Percentiles rank a stretch among this genome's conserved stretches.
Evolutionary conservation across 1,140 invertebrate species (phyloP).

Genomic region (Ceratina japonica): DNA sequence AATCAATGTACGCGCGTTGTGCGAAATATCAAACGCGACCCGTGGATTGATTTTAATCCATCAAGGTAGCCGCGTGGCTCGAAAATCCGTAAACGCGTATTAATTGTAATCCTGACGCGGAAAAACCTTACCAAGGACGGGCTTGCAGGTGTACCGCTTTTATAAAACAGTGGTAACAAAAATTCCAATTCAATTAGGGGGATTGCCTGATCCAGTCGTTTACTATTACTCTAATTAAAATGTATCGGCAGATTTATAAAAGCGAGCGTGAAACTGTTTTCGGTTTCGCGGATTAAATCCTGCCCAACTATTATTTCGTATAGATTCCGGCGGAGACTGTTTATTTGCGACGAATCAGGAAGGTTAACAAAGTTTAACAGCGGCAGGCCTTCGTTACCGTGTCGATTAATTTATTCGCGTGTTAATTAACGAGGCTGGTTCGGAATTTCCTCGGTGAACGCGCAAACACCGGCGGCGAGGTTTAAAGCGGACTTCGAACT

Average conservation of each 20-base stretch:
- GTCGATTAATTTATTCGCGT: conserved; percentile 48
- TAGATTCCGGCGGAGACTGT: too few species aligned
- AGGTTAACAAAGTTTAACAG: neutral
- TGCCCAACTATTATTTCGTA: too few species aligned
- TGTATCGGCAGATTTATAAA: too few species aligned
- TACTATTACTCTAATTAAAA: neutral
- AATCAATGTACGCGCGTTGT: conserved; percentile 3
- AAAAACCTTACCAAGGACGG: neutral
- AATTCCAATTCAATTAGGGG: neutral
- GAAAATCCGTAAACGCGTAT: neutral
- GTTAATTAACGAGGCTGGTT: conserved; percentile 53
- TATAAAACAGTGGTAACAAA: neutral
- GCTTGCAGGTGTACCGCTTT: neutral
- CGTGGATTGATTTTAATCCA: conserved; percentile 38
- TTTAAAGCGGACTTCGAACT: conserved; percentile 66
- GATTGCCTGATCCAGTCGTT: neutral
- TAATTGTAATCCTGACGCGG: neutral
- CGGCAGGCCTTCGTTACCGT: neutral
- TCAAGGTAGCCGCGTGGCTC: neutral
- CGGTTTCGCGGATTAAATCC: too few species aligned
- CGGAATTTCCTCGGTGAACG: conserved; percentile 51
- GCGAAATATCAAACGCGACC: neutral
- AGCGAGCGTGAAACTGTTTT: too few species aligned
- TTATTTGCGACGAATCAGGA: too few species aligned
- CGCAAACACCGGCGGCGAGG: conserved; percentile 44